Percentiles rank a stretch among this genome's conserved stretches.
Evolutionary conservation across 2,797 vertebrate genomes (phyloP).

Genomic region (Cossypha dichroa): DNA sequence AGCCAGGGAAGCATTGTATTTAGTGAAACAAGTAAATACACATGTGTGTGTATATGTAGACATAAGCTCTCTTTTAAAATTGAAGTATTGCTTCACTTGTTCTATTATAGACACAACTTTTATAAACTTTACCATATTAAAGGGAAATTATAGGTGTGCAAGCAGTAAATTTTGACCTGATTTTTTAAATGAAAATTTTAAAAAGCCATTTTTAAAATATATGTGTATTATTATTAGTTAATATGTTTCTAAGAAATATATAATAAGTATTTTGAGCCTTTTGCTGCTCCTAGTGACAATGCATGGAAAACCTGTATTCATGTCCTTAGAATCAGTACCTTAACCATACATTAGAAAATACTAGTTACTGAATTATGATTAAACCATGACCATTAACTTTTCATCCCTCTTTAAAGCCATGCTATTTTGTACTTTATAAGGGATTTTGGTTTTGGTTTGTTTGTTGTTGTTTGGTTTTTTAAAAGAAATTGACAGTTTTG

Average conservation of each 20-base stretch:
- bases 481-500: background rate
- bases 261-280: background rate
- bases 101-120: background rate
- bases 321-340: background rate
- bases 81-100: background rate
- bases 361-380: background rate
- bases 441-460: background rate
- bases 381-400: background rate
- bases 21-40: background rate
- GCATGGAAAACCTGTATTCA: background rate
- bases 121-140: background rate
- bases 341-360: background rate
- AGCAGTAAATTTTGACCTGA: background rate
- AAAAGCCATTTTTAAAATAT: background rate
- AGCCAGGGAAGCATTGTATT: background rate
- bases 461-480: background rate
- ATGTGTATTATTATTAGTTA: background rate
- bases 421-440: background rate
- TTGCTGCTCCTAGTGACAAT: background rate
- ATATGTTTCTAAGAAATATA: background rate
- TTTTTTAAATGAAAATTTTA: background rate
- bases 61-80: background rate
- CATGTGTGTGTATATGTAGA: background rate
- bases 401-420: background rate
- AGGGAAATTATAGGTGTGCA: background rate